phyloP scores from a whole-genome alignment of 2,113 vertebrate genomes.

The Diglossa brunneiventris region DNA sequence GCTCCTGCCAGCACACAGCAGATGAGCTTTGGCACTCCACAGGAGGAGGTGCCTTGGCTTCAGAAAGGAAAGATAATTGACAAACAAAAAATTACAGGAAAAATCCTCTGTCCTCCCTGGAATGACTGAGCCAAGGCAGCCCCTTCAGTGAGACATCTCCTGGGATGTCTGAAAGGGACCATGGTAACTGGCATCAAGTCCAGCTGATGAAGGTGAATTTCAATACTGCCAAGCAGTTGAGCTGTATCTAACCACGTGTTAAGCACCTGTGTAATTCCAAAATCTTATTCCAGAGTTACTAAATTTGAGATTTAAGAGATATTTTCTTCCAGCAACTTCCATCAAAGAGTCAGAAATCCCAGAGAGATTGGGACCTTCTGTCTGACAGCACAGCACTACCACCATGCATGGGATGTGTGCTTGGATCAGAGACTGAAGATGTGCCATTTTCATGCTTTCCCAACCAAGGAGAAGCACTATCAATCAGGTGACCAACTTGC shows the following conservation, averaged over 20 bases:
- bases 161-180: not conserved
- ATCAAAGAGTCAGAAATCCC: not conserved
- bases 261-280: not conserved
- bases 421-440: not conserved
- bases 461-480: not conserved
- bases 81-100: not conserved
- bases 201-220: not conserved
- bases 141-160: not conserved
- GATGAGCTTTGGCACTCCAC: not conserved
- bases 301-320: not conserved
- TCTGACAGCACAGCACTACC: not conserved
- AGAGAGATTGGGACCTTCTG: not conserved
- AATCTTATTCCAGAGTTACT: not conserved
- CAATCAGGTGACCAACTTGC: not conserved
- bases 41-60: not conserved
- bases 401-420: not conserved
- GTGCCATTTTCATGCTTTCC: not conserved
- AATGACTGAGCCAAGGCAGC: not conserved
- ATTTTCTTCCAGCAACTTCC: not conserved
- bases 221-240: not conserved
- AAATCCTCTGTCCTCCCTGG: not conserved
- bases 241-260: not conserved
- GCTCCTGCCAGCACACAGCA: not conserved
- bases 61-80: not conserved
- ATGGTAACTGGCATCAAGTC: not conserved